phyloP scores from a whole-genome alignment of 2,888 invertebrate species.

The Standfussiana lucernea region DNA sequence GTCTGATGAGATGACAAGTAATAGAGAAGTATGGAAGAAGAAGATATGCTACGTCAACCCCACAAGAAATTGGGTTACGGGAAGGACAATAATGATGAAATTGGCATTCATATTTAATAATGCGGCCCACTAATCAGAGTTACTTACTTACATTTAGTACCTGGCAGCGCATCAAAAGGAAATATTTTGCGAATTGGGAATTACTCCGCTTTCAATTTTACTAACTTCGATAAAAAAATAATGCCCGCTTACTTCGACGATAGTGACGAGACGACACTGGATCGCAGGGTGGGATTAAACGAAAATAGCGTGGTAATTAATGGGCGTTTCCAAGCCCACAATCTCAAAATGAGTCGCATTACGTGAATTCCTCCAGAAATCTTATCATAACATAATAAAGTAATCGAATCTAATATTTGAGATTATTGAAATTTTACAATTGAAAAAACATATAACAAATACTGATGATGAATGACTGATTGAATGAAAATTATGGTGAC shows the following conservation, averaged over 20 bases:
- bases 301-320: slow-evolving; percentile 88
- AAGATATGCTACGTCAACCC: neutral
- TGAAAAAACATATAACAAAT: slow-evolving; percentile 16
- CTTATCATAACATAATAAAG: slow-evolving; percentile 72
- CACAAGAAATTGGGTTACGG: neutral
- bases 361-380: slow-evolving; percentile 76
- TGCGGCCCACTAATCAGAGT: neutral
- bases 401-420: slow-evolving; percentile 69
- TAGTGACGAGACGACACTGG: slow-evolving; percentile 82
- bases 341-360: slow-evolving; percentile 82
- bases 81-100: neutral
- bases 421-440: slow-evolving; percentile 38
- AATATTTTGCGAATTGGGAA: neutral
- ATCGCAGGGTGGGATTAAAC: slow-evolving; percentile 87
- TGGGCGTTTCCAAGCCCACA: slow-evolving; percentile 83
- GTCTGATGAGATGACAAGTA: too few species aligned
- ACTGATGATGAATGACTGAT: too few species aligned
- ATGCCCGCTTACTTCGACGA: slow-evolving; percentile 74
- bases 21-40: neutral
- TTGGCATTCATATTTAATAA: neutral
- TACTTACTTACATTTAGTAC: neutral
- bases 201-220: neutral
- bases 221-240: slow-evolving; percentile 67
- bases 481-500: too few species aligned
- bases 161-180: neutral